Evolutionary conservation across 1,140 invertebrate genomes (phyloP).

Genomic region (Drosophila grimshawi): DNA sequence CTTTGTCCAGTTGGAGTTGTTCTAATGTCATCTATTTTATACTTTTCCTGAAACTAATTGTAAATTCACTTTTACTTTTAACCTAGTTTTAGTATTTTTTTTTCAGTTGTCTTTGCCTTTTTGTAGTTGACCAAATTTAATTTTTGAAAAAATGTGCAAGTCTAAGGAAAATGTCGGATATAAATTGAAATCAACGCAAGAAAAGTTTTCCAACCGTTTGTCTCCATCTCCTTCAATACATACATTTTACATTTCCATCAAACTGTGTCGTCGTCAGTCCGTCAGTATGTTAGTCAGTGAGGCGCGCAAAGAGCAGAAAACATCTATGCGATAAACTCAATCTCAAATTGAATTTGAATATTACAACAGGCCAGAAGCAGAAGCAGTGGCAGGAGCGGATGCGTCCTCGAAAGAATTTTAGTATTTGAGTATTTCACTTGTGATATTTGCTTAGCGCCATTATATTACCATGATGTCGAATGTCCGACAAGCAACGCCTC

Average conservation of each 20-base stretch:
- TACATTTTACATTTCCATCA: constrained; percentile 14
- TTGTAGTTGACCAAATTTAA: constrained; percentile 14
- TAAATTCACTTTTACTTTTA: constrained; percentile 12
- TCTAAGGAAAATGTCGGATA: not conserved
- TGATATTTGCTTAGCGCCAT: constrained; percentile 76
- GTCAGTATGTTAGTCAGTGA: constrained; percentile 17
- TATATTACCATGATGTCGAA: constrained; percentile 70
- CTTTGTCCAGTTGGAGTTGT: not conserved
- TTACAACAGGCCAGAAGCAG: constrained; percentile 42
- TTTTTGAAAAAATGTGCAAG: constrained; percentile 11
- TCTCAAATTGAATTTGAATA: constrained; percentile 83
- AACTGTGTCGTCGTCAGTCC: constrained; percentile 2
- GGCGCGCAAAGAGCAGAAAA: constrained; percentile 71
- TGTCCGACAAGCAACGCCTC: constrained; percentile 12
- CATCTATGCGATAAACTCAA: constrained; percentile 74
- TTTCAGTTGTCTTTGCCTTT: not conserved
- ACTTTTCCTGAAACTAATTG: not conserved
- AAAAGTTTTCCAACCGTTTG: constrained; percentile 32
- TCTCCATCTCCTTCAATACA: not conserved
- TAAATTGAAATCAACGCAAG: constrained; percentile 44
- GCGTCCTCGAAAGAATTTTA: constrained; percentile 50
- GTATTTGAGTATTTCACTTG: constrained; percentile 35
- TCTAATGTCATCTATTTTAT: not conserved
- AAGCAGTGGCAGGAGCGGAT: not conserved
- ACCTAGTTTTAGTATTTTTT: constrained; percentile 6